phyloP scores from a whole-genome alignment of 2,888 invertebrate genomes.

The Chalcis sispes region DNA sequence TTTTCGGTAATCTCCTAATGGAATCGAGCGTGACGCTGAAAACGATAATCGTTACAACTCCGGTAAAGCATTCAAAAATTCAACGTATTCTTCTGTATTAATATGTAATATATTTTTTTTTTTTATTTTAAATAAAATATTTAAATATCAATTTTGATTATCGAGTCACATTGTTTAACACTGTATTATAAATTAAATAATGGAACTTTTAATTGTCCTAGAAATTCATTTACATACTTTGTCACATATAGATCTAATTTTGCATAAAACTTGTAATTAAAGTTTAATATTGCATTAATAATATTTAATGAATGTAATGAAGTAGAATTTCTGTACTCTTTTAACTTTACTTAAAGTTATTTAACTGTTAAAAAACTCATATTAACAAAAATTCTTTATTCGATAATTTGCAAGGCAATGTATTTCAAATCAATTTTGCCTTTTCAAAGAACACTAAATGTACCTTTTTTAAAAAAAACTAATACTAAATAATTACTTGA shows the following conservation, averaged over 20 bases:
- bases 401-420: too few relatives aligned
- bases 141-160: background rate
- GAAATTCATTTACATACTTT: background rate
- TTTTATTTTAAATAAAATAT: background rate
- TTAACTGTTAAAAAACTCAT: too few relatives aligned
- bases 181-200: background rate
- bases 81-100: background rate
- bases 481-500: too few relatives aligned
- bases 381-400: too few relatives aligned
- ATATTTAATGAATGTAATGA: too few relatives aligned
- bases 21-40: conserved; percentile 21
- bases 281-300: conserved; percentile 3
- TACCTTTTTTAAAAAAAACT: too few relatives aligned
- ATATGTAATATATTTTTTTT: background rate
- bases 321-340: too few relatives aligned
- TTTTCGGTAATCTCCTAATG: conserved; percentile 37
- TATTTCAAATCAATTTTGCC: too few relatives aligned
- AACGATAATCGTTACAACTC: conserved; percentile 11
- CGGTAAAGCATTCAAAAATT: background rate
- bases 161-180: background rate
- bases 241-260: background rate
- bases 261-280: background rate
- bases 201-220: conserved; percentile 3
- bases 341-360: too few relatives aligned
- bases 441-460: too few relatives aligned